Evolutionary conservation across 2,797 vertebrate genomes (phyloP), one percentile per base, ranked within the genome.

Genomic region (Tragopan temminckii): DNA sequence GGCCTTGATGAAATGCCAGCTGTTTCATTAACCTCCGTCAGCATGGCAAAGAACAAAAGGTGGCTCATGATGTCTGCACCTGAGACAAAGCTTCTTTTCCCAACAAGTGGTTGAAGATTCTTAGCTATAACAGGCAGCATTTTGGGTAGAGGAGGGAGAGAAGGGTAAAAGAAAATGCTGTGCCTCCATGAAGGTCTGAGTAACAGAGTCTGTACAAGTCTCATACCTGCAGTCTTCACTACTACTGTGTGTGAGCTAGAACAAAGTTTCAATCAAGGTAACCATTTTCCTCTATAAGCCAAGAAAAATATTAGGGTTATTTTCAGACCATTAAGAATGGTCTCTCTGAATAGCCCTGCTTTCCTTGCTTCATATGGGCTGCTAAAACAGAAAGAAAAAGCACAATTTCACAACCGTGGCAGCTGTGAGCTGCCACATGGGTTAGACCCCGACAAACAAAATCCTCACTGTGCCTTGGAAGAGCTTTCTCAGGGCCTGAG

Each of bases 251-350:
- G 36, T 63, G 76, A 78, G 83, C 95, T 92, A 80, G 77, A 97
- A 86, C 57, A 80, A 80, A 81, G 58, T 94, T 94, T 92, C 92
- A 88, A 50, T 93, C 93, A 92, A 96, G 96, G 94, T 94, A 95
- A 94, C 92, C 94, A 62, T 93, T 92, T 91, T 90, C 52, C 55
- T 80, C 31, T 75, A 19, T 14, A 58, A 77, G 96, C 95, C 97
- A 96, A 97, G 95, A 94, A 84, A 96, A 96, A 96, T 74, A 97
- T 5, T 57, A 25, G 43, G 78, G 86, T 94, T 96, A 77, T 96
- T 97, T 96, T 92, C 95, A 97, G 90, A 94, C 74, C 93, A 67
- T 96, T 96, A 96, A 79, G 88, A 91, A 77, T 9, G 69, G 92
- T 85, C 80, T 88, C 67, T 94, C 59, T 3, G 85, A 85, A 89